Evolutionary conservation across 2,113 vertebrate species (phyloP).

Genomic region (Phycodurus eques): DNA sequence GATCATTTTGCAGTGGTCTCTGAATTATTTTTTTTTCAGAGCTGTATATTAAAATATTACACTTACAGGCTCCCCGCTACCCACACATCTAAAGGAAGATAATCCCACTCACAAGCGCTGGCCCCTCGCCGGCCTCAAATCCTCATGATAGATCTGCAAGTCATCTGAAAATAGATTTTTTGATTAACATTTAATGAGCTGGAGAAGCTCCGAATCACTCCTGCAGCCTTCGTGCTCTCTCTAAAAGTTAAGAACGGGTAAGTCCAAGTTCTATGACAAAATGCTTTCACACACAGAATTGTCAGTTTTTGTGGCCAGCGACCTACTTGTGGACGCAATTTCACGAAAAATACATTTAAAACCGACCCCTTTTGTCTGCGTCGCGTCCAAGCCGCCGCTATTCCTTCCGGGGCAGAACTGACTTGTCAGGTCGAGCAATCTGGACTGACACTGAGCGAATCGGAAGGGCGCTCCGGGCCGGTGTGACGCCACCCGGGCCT

Average conservation of each 20-base stretch:
- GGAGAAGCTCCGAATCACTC: conserved; percentile 68
- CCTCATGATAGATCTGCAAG: conserved; percentile 73
- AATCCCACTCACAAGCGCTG: conserved; percentile 41
- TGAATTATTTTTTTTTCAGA: neutral
- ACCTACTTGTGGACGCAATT: neutral
- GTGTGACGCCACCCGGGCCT: conserved; percentile 50
- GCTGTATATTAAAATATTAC: neutral
- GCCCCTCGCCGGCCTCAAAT: conserved; percentile 64
- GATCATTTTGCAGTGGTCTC: neutral
- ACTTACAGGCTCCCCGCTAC: neutral
- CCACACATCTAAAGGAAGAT: neutral
- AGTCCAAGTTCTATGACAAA: neutral
- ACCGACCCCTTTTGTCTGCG: neutral
- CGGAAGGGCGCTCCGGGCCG: conserved; percentile 51
- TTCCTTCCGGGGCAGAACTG: conserved; percentile 3
- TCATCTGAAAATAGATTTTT: conserved; percentile 78
- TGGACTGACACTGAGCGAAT: conserved; percentile 60
- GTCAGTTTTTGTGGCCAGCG: neutral
- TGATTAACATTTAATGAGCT: conserved; percentile 81
- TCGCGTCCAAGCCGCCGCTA: neutral
- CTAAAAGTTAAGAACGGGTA: neutral
- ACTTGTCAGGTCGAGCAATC: conserved; percentile 50
- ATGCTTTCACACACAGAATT: neutral
- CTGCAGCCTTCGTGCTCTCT: neutral
- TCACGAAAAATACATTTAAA: neutral